Conservation (phyloP, 2,113 vertebrate genomes). For the Sylvilagus bachmani region DNA sequence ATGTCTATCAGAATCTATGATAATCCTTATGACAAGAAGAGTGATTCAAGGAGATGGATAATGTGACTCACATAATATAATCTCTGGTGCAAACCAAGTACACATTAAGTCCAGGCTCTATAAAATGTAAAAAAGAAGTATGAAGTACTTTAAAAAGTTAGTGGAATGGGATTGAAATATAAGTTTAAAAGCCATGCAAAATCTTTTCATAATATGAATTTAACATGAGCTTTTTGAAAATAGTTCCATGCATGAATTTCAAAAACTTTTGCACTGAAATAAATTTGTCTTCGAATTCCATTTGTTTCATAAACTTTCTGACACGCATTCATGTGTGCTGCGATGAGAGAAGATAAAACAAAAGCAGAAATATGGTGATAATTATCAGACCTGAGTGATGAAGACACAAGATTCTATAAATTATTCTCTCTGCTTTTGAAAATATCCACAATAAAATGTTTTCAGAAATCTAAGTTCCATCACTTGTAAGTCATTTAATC, state of each 20-base stretch:
- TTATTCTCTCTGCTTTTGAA: neutral
- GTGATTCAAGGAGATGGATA: neutral
- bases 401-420: neutral
- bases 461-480: neutral
- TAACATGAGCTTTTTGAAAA: too few species aligned
- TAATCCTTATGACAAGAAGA: neutral
- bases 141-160: too few species aligned
- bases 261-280: too few species aligned
- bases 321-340: too few species aligned
- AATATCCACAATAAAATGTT: neutral
- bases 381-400: neutral
- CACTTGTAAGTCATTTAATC: neutral
- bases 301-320: too few species aligned
- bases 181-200: too few species aligned
- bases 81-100: neutral
- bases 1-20: neutral
- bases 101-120: neutral
- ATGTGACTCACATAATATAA: neutral
- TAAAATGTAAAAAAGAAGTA: neutral
- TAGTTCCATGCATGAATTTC: too few species aligned
- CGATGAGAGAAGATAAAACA: neutral
- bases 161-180: too few species aligned
- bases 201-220: neutral
- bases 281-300: too few species aligned
- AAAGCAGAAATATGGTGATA: neutral